Conservation (phyloP, 2,113 vertebrate genomes). For the Hoplias malabaricus region DNA sequence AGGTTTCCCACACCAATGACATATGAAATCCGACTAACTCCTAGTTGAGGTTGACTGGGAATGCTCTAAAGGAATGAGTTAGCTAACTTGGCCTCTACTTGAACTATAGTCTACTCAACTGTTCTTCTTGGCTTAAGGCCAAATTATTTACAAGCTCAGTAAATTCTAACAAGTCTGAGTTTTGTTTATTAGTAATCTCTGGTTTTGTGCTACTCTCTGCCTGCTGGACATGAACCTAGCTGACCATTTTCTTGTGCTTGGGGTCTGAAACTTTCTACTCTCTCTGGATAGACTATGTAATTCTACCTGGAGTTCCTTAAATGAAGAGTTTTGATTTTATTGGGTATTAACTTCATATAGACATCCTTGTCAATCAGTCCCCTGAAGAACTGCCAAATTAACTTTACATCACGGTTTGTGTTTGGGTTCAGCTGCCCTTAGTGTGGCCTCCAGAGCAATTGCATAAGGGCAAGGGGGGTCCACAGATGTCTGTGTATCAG, state of each 20-base stretch:
- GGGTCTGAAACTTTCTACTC: neutral
- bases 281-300: neutral
- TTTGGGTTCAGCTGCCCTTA: neutral
- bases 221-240: neutral
- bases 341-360: neutral
- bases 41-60: neutral
- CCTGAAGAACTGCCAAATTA: constrained; percentile 27
- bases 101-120: neutral
- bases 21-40: neutral
- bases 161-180: neutral
- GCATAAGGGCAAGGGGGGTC: constrained; percentile 32
- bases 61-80: neutral
- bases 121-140: neutral
- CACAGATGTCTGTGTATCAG: neutral
- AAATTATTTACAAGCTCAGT: constrained; percentile 1
- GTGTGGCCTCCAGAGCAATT: constrained; percentile 27
- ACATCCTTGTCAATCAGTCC: constrained; percentile 12
- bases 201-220: neutral
- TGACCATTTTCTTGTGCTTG: neutral
- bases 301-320: constrained; percentile 8
- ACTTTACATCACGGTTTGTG: constrained; percentile 22
- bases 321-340: neutral
- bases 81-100: constrained; percentile 13
- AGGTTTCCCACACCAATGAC: neutral
- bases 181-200: neutral